phyloP scores from a whole-genome alignment of 2,113 vertebrate genomes.

The Hymenochirus boettgeri region DNA sequence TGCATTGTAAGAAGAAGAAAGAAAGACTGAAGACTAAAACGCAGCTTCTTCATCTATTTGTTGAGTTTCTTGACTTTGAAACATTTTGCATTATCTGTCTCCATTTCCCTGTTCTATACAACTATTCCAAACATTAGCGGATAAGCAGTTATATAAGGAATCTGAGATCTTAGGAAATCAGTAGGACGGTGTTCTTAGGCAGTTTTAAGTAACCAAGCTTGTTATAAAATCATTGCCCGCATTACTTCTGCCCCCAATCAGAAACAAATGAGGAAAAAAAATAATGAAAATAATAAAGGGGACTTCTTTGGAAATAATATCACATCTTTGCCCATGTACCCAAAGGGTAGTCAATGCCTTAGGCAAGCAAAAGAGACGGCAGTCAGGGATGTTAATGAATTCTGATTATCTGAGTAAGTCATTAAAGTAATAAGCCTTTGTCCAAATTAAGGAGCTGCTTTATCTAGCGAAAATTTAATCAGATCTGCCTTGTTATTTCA shows the following conservation, averaged over 20 bases:
- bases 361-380: conserved; percentile 71
- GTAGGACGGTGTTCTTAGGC: conserved; percentile 17
- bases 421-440: conserved; percentile 97
- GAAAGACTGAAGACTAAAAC: too few species aligned
- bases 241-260: conserved; percentile 33
- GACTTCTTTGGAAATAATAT: conserved; percentile 40
- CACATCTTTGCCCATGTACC: conserved; percentile 22
- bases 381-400: conserved; percentile 91
- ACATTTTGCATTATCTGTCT: too few species aligned
- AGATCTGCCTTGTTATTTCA: conserved; percentile 66
- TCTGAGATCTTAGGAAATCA: background rate
- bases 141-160: background rate
- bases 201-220: conserved; percentile 13
- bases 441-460: conserved; percentile 77
- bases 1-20: too few species aligned
- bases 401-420: conserved; percentile 89
- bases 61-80: too few species aligned
- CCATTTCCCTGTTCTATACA: background rate
- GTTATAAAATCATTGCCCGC: conserved; percentile 33
- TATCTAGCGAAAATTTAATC: conserved; percentile 66
- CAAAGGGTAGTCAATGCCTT: conserved; percentile 56
- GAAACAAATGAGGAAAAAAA: conserved; percentile 21
- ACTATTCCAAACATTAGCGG: background rate
- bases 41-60: too few species aligned
- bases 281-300: conserved; percentile 29